Conservation (phyloP, 2,797 vertebrate genomes). For the Xenentodon cancila region DNA sequence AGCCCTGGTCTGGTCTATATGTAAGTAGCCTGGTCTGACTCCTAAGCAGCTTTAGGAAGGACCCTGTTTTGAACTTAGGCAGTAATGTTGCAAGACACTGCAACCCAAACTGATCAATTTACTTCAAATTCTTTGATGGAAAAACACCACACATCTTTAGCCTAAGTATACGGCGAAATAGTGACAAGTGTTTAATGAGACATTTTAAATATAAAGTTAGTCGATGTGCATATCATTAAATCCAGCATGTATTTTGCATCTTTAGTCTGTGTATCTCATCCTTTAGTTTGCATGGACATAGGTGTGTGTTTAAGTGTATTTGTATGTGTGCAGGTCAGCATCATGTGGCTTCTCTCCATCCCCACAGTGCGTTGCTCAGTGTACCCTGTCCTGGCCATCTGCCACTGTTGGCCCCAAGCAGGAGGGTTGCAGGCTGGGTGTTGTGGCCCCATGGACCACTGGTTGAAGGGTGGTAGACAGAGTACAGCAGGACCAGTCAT, state of each 20-base stretch:
- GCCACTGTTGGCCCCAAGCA: slow-evolving; percentile 64
- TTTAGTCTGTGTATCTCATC: slow-evolving; percentile 21
- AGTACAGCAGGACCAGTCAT: slow-evolving; percentile 24
- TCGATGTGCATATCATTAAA: not conserved
- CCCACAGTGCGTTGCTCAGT: slow-evolving; percentile 62
- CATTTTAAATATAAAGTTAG: not conserved
- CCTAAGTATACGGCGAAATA: no score
- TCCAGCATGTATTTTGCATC: not conserved
- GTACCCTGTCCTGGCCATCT: slow-evolving; percentile 77
- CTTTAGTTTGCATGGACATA: slow-evolving; percentile 18
- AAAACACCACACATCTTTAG: no score
- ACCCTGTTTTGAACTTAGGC: no score
- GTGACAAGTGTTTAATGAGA: no score
- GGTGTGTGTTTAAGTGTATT: slow-evolving; percentile 14
- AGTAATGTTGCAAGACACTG: no score
- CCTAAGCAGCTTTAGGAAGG: no score
- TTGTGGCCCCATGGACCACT: slow-evolving; percentile 28
- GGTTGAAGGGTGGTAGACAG: slow-evolving; percentile 33
- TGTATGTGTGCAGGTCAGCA: slow-evolving; percentile 35
- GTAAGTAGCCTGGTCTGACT: no score
- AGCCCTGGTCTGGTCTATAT: no score
- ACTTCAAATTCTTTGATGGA: no score
- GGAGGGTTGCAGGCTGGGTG: slow-evolving; percentile 50
- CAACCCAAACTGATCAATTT: no score
- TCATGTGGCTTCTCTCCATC: slow-evolving; percentile 56